Evolutionary conservation across 2,888 invertebrate genomes (phyloP).

Genomic region (Artemia sinica): DNA sequence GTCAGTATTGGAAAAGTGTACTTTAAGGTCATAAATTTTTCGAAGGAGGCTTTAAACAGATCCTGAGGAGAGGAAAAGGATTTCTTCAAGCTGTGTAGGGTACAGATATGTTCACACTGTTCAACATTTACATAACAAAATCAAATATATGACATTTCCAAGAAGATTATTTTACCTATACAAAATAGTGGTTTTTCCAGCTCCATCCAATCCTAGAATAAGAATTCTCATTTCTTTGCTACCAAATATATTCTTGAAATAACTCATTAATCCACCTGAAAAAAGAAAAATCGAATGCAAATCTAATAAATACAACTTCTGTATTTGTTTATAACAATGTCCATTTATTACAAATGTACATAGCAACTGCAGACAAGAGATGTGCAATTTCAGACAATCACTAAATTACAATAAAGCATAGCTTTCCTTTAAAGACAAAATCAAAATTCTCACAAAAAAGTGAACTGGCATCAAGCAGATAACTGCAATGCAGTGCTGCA

Average conservation of each 20-base stretch:
- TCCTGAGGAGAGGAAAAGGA: not conserved
- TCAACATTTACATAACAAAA: not conserved
- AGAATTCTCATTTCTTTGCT: constrained; percentile 94
- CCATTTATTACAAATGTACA: no score
- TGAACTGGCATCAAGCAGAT: no score
- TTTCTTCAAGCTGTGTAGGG: no score
- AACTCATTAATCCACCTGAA: constrained; percentile 84
- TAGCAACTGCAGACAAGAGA: no score
- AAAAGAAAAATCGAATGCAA: constrained; percentile 25
- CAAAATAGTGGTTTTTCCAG: constrained; percentile 96
- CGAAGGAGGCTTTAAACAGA: not conserved
- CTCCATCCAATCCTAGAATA: constrained; percentile 92
- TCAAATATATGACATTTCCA: constrained; percentile 13
- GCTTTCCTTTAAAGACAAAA: no score
- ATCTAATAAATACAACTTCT: not conserved
- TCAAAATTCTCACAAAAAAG: no score
- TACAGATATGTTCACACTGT: no score
- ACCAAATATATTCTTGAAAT: constrained; percentile 85
- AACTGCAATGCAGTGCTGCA: no score
- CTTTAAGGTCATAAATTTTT: not conserved
- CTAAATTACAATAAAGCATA: no score
- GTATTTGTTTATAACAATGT: no score
- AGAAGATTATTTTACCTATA: constrained; percentile 43
- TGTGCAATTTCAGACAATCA: no score
- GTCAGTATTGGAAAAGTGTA: not conserved